Evolutionary conservation across 1,140 invertebrate genomes (phyloP).

Genomic region (Heterodera carotae): DNA sequence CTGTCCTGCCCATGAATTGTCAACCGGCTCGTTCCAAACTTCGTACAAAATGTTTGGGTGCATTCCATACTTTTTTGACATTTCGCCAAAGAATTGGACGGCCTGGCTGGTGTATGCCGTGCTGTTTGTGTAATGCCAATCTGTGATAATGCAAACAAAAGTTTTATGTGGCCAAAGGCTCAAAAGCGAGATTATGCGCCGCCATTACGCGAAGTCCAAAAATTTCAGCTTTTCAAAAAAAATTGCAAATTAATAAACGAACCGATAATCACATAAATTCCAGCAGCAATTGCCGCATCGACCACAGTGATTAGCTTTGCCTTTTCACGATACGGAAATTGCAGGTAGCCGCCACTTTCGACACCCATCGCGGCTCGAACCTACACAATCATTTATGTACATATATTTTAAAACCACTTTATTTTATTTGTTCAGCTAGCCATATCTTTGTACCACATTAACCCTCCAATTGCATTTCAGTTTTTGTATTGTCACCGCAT

Average conservation of each 20-base stretch:
- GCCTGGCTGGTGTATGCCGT: not conserved
- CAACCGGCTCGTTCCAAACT: constrained; percentile 13
- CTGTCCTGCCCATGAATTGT: not conserved
- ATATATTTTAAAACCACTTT: not conserved
- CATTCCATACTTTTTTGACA: constrained; percentile 6
- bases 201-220: not conserved
- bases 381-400: not conserved
- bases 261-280: constrained; percentile 8
- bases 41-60: constrained; percentile 8
- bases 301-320: not conserved
- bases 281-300: constrained; percentile 15
- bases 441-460: not conserved
- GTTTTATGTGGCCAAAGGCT: no score
- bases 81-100: constrained; percentile 1
- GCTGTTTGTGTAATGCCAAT: constrained; percentile 14
- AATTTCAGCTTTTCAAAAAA: no score
- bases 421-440: not conserved
- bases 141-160: not conserved
- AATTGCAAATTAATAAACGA: no score
- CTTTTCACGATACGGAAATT: not conserved
- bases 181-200: no score
- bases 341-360: not conserved
- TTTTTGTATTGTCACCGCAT: not conserved
- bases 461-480: constrained; percentile 19
- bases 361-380: constrained; percentile 11